Base-by-base conservation (phyloP, 2,888 invertebrate species). In the Taphrorychus bicolor region DNA sequence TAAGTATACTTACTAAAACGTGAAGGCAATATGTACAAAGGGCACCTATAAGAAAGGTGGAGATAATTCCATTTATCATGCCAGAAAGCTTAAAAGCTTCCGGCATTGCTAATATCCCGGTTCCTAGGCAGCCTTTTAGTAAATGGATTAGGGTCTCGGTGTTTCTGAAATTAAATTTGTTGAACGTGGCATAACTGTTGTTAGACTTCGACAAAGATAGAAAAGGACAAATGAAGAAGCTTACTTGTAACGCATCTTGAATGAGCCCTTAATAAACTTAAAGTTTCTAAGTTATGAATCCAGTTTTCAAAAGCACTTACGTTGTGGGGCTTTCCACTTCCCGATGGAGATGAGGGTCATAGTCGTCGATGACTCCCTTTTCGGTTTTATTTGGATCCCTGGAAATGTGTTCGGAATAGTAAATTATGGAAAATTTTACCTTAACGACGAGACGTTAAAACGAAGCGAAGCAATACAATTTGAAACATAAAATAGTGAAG, bases 21-120 rank as follows among this genome's bases (percentile, higher is more conserved):
- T 95, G 93, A 80, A 97, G 89, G 77, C 96, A 95, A 82, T 96
- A 95, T 41, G 94, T 91, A 79, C 94, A 90, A 19, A 97, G 84
- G 32, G 87, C 78, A 61, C 94, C 95, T 48, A 96, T 90, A 18
- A 93, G 71, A 49, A 93, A 79, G 0, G 95, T 90, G n/a, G 91
- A 90, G 51, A 92, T 81, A 24, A 91, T 83, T 7, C 95, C 96
- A 19, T 90, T 89, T 71, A 91, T 81, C 45, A 95, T 86, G 0
- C 97, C 97, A 2, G 96, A 87, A 79, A 94, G 89, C 73, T 88
- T 87, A 81, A 95, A 93, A n/a, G 95, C 97, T 77, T 91, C 89
- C 5, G 97, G 97, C 92, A 98, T 93, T 5, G 97, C 97, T 71
- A 97, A 83, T 72, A 97, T 93, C 0, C 98, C 98, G 0, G 97